Percentiles rank a stretch among this genome's conserved stretches.
These are phyloP conservation scores for Asobara japonica DNA, from an alignment of 1,140 invertebrate genomes.

Conservation along the genomic window DNA sequence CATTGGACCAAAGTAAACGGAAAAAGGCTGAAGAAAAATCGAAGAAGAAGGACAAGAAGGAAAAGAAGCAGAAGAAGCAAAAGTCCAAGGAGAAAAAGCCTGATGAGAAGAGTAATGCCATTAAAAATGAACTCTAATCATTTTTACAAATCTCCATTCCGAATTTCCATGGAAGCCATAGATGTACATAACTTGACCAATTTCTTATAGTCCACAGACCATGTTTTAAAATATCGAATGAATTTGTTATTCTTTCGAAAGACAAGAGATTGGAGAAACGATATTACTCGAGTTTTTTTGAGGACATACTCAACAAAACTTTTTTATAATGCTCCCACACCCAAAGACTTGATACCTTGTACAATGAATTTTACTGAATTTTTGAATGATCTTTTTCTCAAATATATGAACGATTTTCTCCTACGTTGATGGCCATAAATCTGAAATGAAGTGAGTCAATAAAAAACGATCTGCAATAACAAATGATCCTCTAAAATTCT, in stretches of 20 bases:
- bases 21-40: slow-evolving; percentile 49
- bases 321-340: no score
- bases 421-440: no score
- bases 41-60: slow-evolving; percentile 40
- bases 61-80: slow-evolving; percentile 44
- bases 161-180: neutral
- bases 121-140: slow-evolving; percentile 9
- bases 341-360: no score
- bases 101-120: neutral
- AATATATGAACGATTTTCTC: no score
- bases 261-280: no score
- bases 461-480: slow-evolving; percentile 4
- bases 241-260: no score
- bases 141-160: neutral
- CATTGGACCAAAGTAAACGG: slow-evolving; percentile 49
- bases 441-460: neutral
- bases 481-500: neutral
- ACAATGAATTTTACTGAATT: no score
- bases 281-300: no score
- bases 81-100: neutral
- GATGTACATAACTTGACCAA: neutral
- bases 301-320: no score
- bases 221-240: no score
- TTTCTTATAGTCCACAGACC: no score
- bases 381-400: no score